phyloP scores from a whole-genome alignment of 1,140 invertebrate species.

The Onthophagus taurus region DNA sequence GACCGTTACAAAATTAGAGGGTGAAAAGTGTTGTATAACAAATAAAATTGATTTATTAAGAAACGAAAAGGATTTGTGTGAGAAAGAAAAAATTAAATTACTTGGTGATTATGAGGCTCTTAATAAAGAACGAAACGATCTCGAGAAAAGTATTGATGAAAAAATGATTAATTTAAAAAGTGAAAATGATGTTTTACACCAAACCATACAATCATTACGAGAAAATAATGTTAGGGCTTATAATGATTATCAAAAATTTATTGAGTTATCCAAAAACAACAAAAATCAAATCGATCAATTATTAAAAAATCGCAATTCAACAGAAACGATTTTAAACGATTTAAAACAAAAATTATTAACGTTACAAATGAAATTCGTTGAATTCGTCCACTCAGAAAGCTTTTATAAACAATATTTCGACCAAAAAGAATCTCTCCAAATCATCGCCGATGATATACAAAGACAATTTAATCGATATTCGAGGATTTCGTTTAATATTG shows the following conservation, averaged over 20 bases:
- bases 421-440: slow-evolving; percentile 19
- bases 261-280: background rate
- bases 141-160: background rate
- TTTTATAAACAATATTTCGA: slow-evolving; percentile 9
- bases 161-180: background rate
- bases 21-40: background rate
- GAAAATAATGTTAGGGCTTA: slow-evolving; percentile 4
- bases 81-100: slow-evolving; percentile 9
- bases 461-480: slow-evolving; percentile 22
- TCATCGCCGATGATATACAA: slow-evolving; percentile 20
- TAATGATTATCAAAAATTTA: slow-evolving; percentile 5
- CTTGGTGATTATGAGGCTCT: background rate
- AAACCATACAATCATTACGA: slow-evolving; percentile 4
- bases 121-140: background rate
- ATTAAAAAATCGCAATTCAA: slow-evolving; percentile 15
- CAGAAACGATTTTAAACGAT: slow-evolving; percentile 15
- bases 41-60: slow-evolving; percentile 7
- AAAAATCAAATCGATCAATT: slow-evolving; percentile 14
- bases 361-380: slow-evolving; percentile 13
- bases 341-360: slow-evolving; percentile 12
- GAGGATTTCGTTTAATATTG: slow-evolving; percentile 19
- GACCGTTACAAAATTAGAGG: background rate
- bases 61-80: slow-evolving; percentile 5
- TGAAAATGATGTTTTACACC: slow-evolving; percentile 4
- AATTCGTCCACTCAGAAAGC: slow-evolving; percentile 10